Evolutionary conservation across 2,797 vertebrate genomes (phyloP).

Genomic region (Pangasius larnaudii): DNA sequence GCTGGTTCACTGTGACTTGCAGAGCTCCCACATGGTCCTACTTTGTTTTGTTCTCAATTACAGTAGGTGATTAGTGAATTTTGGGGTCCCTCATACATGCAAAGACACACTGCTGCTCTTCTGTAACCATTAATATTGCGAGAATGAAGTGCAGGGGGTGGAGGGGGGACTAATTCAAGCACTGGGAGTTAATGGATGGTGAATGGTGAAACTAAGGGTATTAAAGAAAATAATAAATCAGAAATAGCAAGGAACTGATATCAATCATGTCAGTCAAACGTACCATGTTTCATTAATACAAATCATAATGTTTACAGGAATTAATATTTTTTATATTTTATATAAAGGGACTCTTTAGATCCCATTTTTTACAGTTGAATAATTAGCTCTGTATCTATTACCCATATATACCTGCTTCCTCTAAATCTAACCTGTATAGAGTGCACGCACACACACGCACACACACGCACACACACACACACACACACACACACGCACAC

Average conservation of each 20-base stretch:
- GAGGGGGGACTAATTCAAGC: too few species aligned
- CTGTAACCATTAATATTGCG: background rate
- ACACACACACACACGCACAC: too few species aligned
- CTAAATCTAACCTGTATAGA: too few species aligned
- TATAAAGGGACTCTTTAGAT: background rate
- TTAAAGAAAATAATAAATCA: too few species aligned
- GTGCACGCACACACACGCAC: too few species aligned
- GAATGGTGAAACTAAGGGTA: background rate
- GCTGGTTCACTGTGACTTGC: background rate
- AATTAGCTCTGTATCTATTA: too few species aligned
- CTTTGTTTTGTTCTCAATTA: conserved; percentile 27
- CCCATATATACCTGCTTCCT: too few species aligned
- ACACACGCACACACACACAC: too few species aligned
- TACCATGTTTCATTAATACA: background rate
- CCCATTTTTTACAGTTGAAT: background rate
- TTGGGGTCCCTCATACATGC: background rate
- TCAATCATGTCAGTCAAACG: background rate
- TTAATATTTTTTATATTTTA: background rate
- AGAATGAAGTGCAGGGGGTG: background rate
- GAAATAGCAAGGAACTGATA: background rate
- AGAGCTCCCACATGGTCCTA: conserved; percentile 19
- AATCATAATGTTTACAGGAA: background rate
- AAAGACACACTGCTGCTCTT: background rate
- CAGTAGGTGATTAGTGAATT: conserved; percentile 17
- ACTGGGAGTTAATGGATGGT: background rate